Percentiles rank a stretch among this genome's conserved stretches.
Conservation (phyloP, 2,113 vertebrate genomes). For the Eulacestoma nigropectus region DNA sequence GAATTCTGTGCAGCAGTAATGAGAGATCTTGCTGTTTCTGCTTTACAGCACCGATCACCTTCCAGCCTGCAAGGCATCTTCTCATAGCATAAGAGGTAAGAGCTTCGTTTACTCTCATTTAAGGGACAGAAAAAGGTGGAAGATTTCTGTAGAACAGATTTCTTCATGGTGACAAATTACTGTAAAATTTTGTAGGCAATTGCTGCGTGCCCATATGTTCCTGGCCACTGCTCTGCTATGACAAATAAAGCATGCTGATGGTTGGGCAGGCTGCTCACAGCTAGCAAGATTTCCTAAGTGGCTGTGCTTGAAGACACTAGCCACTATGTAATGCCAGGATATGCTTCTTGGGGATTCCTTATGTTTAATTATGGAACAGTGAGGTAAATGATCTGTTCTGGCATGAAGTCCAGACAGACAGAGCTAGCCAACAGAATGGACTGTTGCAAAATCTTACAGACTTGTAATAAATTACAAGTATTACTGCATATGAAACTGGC, state of each 20-base stretch:
- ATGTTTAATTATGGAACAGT: slow-evolving; percentile 13
- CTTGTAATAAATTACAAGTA: neutral
- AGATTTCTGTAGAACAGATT: neutral
- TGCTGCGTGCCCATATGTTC: neutral
- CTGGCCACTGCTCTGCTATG: neutral
- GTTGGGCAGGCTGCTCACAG: neutral
- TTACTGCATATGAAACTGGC: neutral
- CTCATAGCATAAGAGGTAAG: slow-evolving; percentile 67
- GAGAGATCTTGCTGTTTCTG: neutral
- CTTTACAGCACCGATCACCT: neutral
- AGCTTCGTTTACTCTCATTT: neutral
- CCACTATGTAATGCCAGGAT: neutral
- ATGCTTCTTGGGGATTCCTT: slow-evolving; percentile 7
- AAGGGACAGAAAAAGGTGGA: neutral
- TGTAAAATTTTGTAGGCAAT: neutral
- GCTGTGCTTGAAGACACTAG: neutral
- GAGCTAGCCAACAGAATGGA: neutral
- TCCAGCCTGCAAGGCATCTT: slow-evolving; percentile 37
- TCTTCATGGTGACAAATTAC: neutral
- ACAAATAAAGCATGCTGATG: neutral
- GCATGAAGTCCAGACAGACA: neutral
- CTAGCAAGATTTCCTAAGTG: neutral
- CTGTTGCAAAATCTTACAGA: neutral
- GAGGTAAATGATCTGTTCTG: neutral
- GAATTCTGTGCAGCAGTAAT: neutral